Conservation (phyloP, 2,797 vertebrate genomes). For the Amphiprion clarkii region DNA sequence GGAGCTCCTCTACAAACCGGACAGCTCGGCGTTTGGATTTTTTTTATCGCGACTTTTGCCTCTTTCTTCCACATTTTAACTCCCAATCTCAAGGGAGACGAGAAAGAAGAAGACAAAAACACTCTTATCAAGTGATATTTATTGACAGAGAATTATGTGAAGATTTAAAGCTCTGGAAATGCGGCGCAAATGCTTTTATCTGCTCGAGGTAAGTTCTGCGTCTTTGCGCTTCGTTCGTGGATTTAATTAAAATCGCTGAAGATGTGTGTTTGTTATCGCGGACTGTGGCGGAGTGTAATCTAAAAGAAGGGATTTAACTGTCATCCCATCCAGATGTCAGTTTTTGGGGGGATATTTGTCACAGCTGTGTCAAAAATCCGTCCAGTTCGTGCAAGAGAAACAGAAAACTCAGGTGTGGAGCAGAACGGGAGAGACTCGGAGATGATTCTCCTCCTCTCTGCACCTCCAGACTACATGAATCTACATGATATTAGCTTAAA, state of each 20-base stretch:
- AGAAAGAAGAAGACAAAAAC: neutral
- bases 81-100: neutral
- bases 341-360: neutral
- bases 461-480: neutral
- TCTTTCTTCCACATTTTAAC: no score
- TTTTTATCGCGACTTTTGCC: neutral
- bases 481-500: constrained; percentile 1
- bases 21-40: neutral
- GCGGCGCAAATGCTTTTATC: constrained; percentile 63
- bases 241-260: neutral
- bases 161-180: constrained; percentile 60
- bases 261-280: neutral
- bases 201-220: constrained; percentile 75
- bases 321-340: constrained; percentile 37
- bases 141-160: constrained; percentile 57
- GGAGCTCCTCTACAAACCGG: neutral
- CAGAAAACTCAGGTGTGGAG: neutral
- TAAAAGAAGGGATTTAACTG: constrained; percentile 26
- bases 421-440: neutral
- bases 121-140: constrained; percentile 12
- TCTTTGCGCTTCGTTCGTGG: neutral
- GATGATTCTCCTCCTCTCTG: neutral
- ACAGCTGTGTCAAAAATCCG: neutral
- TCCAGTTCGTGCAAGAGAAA: neutral
- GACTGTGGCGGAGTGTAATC: constrained; percentile 20